A percentile compares a stretch with the other conserved stretches of the same genome.
Evolutionary conservation across 2,888 invertebrate genomes (phyloP).

Genomic region (Iselma pallidipennis): DNA sequence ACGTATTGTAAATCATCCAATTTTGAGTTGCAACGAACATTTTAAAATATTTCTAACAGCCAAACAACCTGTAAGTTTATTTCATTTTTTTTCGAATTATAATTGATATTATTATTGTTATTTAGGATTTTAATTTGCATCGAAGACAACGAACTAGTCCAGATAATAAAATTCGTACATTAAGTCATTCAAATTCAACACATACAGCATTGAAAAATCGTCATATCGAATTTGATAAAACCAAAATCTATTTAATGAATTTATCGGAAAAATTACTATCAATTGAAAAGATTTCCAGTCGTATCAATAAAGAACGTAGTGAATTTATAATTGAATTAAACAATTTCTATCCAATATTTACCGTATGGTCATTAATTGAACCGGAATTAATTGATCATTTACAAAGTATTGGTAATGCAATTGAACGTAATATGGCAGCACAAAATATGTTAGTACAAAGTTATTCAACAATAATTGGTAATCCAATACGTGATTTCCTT

Average conservation of each 20-base stretch:
- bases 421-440: conserved; percentile 58
- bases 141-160: conserved; percentile 63
- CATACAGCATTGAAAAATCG: conserved; percentile 61
- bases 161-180: conserved; percentile 56
- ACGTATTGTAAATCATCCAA: conserved; percentile 69
- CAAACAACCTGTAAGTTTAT: conserved; percentile 62
- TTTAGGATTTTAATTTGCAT: conserved; percentile 67
- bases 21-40: conserved; percentile 67
- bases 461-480: conserved; percentile 53
- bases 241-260: conserved; percentile 63
- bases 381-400: conserved; percentile 58
- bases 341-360: conserved; percentile 65
- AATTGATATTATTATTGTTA: conserved; percentile 14
- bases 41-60: conserved; percentile 68
- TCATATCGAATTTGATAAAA: conserved; percentile 65
- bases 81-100: conserved; percentile 5
- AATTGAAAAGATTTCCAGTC: conserved; percentile 66
- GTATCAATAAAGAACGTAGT: conserved; percentile 66
- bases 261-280: conserved; percentile 65
- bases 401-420: conserved; percentile 55
- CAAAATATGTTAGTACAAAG: conserved; percentile 57
- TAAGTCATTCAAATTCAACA: conserved; percentile 38
- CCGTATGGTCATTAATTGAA: conserved; percentile 65
- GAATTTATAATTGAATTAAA: conserved; percentile 62
- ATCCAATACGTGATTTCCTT: conserved; percentile 64